These are phyloP conservation scores for Theocolax elegans DNA, from an alignment of 1,140 invertebrate species.

Conservation along the genomic window DNA sequence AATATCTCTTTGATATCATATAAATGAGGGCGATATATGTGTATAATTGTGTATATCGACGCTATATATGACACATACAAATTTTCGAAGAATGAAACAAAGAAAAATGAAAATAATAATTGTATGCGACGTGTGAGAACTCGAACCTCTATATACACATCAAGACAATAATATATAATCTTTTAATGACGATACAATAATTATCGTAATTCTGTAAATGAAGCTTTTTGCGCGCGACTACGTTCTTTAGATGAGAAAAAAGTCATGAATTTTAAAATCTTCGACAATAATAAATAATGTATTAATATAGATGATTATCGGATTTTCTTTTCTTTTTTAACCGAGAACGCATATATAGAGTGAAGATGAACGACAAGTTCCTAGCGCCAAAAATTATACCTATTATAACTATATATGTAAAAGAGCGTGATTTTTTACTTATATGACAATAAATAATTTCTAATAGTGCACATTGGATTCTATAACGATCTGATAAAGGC, in stretches of 20 bases:
- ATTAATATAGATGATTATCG: no score
- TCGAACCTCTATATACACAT: not conserved
- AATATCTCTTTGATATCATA: not conserved
- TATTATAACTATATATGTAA: not conserved
- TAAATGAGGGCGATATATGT: not conserved
- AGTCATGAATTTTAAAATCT: slow-evolving; percentile 29
- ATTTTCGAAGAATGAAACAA: no score
- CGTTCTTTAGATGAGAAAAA: slow-evolving; percentile 22
- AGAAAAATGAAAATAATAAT: slow-evolving; percentile 4
- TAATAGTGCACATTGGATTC: not conserved
- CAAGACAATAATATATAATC: slow-evolving; percentile 31
- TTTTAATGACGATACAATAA: slow-evolving; percentile 1
- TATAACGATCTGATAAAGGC: not conserved
- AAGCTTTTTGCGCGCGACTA: not conserved
- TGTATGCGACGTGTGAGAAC: slow-evolving; percentile 18
- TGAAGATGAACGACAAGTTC: slow-evolving; percentile 29
- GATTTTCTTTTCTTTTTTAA: no score
- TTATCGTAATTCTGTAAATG: not conserved
- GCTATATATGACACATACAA: no score
- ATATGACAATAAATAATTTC: slow-evolving; percentile 22
- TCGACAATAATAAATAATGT: slow-evolving; percentile 35
- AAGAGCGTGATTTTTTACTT: slow-evolving; percentile 23
- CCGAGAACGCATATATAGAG: no score
- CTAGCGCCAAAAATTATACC: slow-evolving; percentile 20
- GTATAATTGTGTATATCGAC: not conserved